Evolutionary conservation across 1,140 invertebrate species (phyloP).

Genomic region (Protaetia brevitarsis): DNA sequence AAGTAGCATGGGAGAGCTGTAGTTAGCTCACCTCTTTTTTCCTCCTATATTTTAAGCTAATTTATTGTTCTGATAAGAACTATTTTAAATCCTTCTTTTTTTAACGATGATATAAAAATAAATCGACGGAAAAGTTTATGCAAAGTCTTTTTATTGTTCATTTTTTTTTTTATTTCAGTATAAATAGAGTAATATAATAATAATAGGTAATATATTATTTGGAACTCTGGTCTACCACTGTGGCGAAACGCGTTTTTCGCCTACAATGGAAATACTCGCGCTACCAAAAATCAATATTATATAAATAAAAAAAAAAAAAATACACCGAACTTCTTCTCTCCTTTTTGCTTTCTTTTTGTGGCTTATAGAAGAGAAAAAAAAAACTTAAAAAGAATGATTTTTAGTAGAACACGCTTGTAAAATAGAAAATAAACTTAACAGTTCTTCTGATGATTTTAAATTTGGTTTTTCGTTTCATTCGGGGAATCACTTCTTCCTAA

Average conservation of each 20-base stretch:
- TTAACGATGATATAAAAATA: too few relatives aligned
- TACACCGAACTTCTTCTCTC: background rate
- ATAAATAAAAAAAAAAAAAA: conserved; percentile 21
- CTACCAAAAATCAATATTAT: conserved; percentile 14
- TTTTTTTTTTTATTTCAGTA: conserved; percentile 15
- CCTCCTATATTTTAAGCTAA: too few relatives aligned
- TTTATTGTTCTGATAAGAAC: too few relatives aligned
- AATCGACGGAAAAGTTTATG: too few relatives aligned
- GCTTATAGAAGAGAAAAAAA: background rate
- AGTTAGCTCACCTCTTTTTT: background rate
- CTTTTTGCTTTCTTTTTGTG: background rate
- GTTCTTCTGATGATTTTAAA: background rate
- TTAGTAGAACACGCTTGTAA: background rate
- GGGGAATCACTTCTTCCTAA: background rate
- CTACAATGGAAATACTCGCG: background rate
- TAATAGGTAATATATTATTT: conserved; percentile 20
- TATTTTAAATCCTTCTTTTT: too few relatives aligned
- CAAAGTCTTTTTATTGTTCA: conserved; percentile 1
- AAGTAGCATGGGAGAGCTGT: background rate
- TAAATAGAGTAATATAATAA: conserved; percentile 16
- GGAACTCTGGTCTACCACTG: conserved; percentile 11
- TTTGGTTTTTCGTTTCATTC: background rate
- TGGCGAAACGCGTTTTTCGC: background rate
- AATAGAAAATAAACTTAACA: background rate
- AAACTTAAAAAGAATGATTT: background rate